A percentile compares a stretch with the other conserved stretches of the same genome.
phyloP scores from a whole-genome alignment of 2,888 invertebrate genomes.

The Troides oblongomaculatus region DNA sequence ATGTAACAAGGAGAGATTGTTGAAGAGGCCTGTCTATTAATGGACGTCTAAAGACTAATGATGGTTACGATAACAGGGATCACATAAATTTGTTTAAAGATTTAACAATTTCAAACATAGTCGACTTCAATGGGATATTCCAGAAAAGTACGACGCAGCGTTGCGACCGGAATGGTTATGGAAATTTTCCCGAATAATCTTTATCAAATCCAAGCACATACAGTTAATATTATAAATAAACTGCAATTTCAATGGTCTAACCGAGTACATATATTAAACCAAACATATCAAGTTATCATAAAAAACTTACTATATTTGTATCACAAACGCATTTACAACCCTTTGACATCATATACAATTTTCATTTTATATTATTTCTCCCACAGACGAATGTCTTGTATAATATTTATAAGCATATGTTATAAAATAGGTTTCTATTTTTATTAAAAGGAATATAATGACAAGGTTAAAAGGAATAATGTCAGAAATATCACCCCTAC shows the following conservation, averaged over 20 bases:
- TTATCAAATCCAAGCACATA: background rate
- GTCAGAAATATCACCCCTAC: background rate
- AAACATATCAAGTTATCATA: background rate
- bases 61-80: background rate
- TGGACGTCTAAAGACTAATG: too few species aligned
- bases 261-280: background rate
- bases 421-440: too few species aligned
- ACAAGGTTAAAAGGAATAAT: background rate
- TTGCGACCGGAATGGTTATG: conserved; percentile 2
- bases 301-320: too few species aligned
- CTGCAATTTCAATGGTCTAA: background rate
- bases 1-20: too few species aligned
- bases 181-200: conserved; percentile 20
- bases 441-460: too few species aligned
- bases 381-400: too few species aligned
- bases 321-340: too few species aligned
- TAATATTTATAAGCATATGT: too few species aligned
- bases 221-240: background rate
- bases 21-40: too few species aligned
- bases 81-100: background rate
- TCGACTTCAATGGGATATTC: background rate
- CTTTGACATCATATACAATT: too few species aligned
- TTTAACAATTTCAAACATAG: background rate
- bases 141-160: conserved; percentile 2
- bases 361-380: too few species aligned